phyloP scores from a whole-genome alignment of 2,888 invertebrate species.

The Drosophila recens region DNA sequence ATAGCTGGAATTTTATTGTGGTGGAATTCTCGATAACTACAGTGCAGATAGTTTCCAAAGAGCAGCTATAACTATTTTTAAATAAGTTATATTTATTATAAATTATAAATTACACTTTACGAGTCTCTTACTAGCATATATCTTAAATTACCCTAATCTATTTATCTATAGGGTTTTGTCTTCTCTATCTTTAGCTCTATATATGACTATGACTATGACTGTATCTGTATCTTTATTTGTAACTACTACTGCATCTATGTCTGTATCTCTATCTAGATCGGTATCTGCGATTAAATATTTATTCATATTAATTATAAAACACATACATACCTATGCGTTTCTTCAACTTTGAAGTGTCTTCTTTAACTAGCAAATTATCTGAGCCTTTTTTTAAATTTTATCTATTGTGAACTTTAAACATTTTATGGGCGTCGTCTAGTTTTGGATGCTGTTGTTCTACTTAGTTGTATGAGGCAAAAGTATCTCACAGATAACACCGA shows the following conservation, averaged over 20 bases:
- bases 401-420: background rate
- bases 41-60: background rate
- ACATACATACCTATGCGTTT: background rate
- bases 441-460: constrained; percentile 2
- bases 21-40: background rate
- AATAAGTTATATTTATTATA: too few species aligned
- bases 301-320: too few species aligned
- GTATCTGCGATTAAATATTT: too few species aligned
- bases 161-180: too few species aligned
- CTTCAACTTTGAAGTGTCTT: background rate
- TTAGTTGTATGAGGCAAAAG: background rate
- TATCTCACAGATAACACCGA: constrained; percentile 25
- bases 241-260: background rate
- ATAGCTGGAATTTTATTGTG: constrained; percentile 13
- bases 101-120: too few species aligned
- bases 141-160: background rate
- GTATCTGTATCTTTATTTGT: constrained; percentile 6
- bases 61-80: background rate
- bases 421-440: constrained; percentile 4
- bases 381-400: background rate
- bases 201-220: background rate
- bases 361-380: background rate
- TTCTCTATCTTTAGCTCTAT: background rate
- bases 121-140: background rate
- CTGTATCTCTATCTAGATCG: constrained; percentile 1